Base-by-base conservation (phyloP, 2,888 invertebrate species). In the Plusia festucae region DNA sequence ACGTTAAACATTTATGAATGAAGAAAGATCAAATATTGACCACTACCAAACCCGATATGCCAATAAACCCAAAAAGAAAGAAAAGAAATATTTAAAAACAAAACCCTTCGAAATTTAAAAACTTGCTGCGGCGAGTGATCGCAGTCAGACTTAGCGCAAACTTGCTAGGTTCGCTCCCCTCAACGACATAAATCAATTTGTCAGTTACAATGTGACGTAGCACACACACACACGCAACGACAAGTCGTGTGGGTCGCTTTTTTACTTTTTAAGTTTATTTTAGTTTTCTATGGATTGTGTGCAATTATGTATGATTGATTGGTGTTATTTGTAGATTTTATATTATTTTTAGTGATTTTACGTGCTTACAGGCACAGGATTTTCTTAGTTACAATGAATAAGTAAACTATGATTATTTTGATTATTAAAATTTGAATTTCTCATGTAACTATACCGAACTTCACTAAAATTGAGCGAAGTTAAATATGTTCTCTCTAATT, bases 131-230 rank as follows among this genome's bases (percentile, higher is more conserved):
- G 82, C 68, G 69, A 80, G 81, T 76, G 79, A 73, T 80, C 78
- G 73, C 73, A 78, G 76, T 88, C 82, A 62, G 90, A 73, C 88
- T 76, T 82, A 85, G 81, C 84, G 79, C 82, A 68, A 90, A 90
- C 82, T 91, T 86, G 77, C 88, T 85, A 81, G 79, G 68, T 68
- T 70, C 73, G 57, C 76, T 79, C 82, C 82, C 80, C 84, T 86
- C 88, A 78, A 86, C 89, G 85, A 88, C 88, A 93, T 93, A 93
- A 93, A 93, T 93, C 93, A 93, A 93, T 92, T 93, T 93, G 93
- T 93, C 93, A 93, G 91, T 88, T 83, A 81, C 87, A 85, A 82
- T 81, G 86, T 89, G 91, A 90, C 91, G 86, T 83, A 84, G 59
- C 58, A 65, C 73, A 74, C 74, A 70, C 75, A 83, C 81, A 82